Base-by-base conservation (phyloP, 1,140 invertebrate genomes). In the Zaprionus nigranus region DNA sequence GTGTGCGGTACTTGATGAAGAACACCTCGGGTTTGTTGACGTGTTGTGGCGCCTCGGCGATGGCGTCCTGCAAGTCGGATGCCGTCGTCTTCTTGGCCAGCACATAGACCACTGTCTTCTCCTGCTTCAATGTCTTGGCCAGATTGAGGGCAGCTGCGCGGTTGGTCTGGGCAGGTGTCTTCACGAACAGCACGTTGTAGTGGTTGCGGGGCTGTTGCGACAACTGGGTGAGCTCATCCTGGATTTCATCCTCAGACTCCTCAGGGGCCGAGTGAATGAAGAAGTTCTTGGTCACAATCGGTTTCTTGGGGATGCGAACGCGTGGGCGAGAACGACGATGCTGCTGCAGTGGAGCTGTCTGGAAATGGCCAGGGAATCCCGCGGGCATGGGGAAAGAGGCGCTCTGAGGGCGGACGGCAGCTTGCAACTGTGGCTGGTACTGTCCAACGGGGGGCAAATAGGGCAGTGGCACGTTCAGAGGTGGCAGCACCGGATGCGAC, bases 21-120 rank as follows among this genome's bases (percentile, higher is more conserved):
- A 94, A 94, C 38, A 95, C 94, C 82, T 95, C 94, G 1, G 94
- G 94, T 91, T 95, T 95, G 79, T 88, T 92, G 30, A 93, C 93
- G 5, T 93, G 88, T 54, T 94, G 93, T 5, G 94, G 93, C 0
- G 92, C 90, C 24, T 93, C 91, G 57, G 96, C 95, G 96, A 97
- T 78, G 95, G 95, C 95, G 96, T 97, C 94, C 96, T 97, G 95
- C 90, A 96, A 94, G 51, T 96, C 96, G 38, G 88, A 15, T 79
- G 97, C 95, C 0, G 87, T 79, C 67, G 96, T 96, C 93, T 96
- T 97, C 94, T 97, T 97, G 26, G 97, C 96, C 74, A 97, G 93
- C 15, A 97, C 96, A 93, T 97, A 97, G 71, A 97, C 96, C 61
- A 97, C 94, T 12, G 97, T 97, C 92, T 97, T 97, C 91, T 97